Percentiles rank a stretch among this genome's conserved stretches.
Evolutionary conservation across 1,140 invertebrate species (phyloP).

Genomic region (Heliconius hermathena): DNA sequence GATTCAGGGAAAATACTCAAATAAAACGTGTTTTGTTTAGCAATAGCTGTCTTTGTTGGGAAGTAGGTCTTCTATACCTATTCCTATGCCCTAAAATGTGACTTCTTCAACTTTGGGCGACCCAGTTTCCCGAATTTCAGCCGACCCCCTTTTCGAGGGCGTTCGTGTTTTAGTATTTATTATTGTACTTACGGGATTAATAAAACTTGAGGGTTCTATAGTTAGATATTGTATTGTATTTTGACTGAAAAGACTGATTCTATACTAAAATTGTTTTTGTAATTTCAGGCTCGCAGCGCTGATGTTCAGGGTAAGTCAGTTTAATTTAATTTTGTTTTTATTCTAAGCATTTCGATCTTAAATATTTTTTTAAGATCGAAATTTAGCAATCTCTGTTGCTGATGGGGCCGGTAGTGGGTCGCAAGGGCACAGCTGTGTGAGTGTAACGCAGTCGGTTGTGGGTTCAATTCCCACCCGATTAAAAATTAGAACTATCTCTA

Average conservation of each 20-base stretch:
- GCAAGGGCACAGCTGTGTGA: no score
- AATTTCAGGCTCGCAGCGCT: slow-evolving; percentile 57
- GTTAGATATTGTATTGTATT: not conserved
- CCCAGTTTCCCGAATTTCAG: not conserved
- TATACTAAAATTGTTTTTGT: slow-evolving; percentile 36
- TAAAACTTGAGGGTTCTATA: not conserved
- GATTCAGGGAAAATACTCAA: not conserved
- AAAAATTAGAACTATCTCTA: no score
- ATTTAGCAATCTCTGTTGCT: no score
- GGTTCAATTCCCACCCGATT: no score
- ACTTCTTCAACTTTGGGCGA: slow-evolving; percentile 3
- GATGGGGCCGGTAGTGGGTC: no score
- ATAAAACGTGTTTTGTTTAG: not conserved
- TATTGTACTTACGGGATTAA: slow-evolving; percentile 6
- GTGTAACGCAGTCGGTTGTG: no score
- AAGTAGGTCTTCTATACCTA: not conserved
- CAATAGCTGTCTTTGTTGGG: not conserved
- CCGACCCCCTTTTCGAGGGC: not conserved
- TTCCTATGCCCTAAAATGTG: not conserved
- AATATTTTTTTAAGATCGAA: no score
- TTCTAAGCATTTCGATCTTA: no score
- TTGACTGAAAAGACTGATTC: not conserved
- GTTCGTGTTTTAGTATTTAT: slow-evolving; percentile 6
- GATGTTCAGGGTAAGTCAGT: slow-evolving; percentile 48
- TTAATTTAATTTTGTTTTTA: not conserved